These are phyloP conservation scores for Planiliza haematocheilus DNA, from an alignment of 2,113 vertebrate species.

Conservation along the genomic window DNA sequence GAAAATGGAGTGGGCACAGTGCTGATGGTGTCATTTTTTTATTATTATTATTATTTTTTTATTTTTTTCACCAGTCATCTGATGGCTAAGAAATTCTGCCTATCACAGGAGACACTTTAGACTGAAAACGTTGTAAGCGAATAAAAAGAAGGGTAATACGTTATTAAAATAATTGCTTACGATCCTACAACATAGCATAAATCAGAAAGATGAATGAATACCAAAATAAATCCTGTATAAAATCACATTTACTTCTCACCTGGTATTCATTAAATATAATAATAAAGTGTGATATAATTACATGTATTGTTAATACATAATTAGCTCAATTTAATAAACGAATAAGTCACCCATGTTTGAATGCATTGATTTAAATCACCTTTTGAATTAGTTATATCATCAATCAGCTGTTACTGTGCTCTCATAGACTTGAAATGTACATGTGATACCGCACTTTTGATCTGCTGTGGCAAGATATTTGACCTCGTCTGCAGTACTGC, in stretches of 20 bases:
- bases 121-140: no score
- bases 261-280: background rate
- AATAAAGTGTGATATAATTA: background rate
- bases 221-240: no score
- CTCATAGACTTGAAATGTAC: constrained; percentile 11
- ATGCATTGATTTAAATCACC: constrained; percentile 1
- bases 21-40: background rate
- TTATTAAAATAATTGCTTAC: background rate
- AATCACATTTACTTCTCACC: no score
- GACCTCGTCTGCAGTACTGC: constrained; percentile 24
- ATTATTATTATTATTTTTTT: no score
- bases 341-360: background rate
- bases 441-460: constrained; percentile 16
- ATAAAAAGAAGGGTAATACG: background rate
- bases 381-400: background rate
- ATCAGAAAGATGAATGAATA: background rate
- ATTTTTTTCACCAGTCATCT: no score
- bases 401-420: constrained; percentile 6
- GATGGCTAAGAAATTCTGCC: no score
- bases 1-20: no score
- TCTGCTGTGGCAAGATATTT: constrained; percentile 14
- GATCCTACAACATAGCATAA: background rate
- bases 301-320: background rate
- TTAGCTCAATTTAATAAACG: background rate
- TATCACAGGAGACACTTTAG: no score